A percentile compares a stretch with the other conserved stretches of the same genome.
Conservation (phyloP, 1,140 invertebrate species). For the Papilio glaucus region DNA sequence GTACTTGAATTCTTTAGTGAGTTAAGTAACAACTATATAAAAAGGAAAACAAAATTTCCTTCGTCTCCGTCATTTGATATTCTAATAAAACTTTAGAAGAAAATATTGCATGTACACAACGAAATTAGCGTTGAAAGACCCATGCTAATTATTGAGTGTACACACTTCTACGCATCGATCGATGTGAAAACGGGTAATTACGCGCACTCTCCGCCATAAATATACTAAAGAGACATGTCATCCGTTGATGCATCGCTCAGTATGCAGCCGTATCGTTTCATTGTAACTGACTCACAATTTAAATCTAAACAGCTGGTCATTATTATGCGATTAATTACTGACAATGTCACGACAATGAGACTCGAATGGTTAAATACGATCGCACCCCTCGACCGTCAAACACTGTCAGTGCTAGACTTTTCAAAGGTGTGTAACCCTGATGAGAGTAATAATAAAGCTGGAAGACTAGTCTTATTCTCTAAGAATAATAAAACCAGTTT, state of each 20-base stretch:
- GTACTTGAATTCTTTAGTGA: neutral
- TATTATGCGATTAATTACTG: neutral
- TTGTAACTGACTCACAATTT: neutral
- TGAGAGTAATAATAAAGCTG: neutral
- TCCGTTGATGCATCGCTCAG: neutral
- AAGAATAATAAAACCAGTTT: conserved; percentile 25
- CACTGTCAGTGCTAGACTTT: neutral
- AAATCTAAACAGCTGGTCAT: conserved; percentile 10
- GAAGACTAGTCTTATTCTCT: neutral
- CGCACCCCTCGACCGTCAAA: neutral
- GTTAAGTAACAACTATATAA: neutral
- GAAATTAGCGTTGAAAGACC: neutral
- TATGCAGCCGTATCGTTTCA: conserved; percentile 8
- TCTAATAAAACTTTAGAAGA: neutral
- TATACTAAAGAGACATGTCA: conserved; percentile 10
- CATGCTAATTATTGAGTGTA: neutral
- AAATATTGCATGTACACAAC: neutral
- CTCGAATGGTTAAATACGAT: neutral
- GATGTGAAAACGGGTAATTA: conserved; percentile 17
- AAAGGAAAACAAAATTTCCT: neutral
- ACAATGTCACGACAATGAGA: conserved; percentile 1
- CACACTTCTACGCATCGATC: neutral
- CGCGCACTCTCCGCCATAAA: conserved; percentile 11
- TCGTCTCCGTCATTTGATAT: neutral
- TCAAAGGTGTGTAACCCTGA: neutral